Base-by-base conservation (phyloP, 2,113 vertebrate genomes). In the Anoplopoma fimbria region DNA sequence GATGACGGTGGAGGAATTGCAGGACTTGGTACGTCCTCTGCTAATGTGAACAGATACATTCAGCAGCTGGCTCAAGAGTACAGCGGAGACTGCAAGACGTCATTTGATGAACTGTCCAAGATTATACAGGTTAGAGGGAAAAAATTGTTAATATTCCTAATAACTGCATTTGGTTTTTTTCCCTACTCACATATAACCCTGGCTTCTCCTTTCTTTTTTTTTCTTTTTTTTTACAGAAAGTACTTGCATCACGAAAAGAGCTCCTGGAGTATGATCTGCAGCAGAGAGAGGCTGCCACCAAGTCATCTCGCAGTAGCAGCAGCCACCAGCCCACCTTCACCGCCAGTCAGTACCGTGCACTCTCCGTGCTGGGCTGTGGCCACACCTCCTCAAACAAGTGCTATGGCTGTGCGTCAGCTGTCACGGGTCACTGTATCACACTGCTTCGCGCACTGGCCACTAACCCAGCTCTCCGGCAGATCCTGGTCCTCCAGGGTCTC, bases 231-330 rank as follows among this genome's bases (percentile, higher is more conserved):
- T 29, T 80, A 45, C 93, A 99, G 98, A 99, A 99, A 97, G 98
- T 99, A 7, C 97, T 99, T 84, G 98, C 98, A n/a, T 99, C 98
- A 0, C 97, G 98, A 9, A 99, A 99, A 91, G 98, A 99, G 71
- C 95, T 99, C 45, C 90, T 99, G 84, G 98, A 99, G 72, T 99
- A 99, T 0, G 98, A 99, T 82, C 95, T 99, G 14, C 98, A 99
- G 87, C 98, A 99, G 89, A 94, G 98, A 31, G 98, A 99, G 81
- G 98, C 98, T 0, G 98, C 98, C 60, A 99, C 97, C 0, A 98
- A 97, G 80, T 99, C 97, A 0, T 99, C 97, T 0, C 96, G 98
- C 31, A 96, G 94, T 69, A 94, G 95, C 64, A 94, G 96, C 0
- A 95, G 93, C 69, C 97, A 97, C 36, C 97, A 98, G 86, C 98